Evolutionary conservation across 1,140 invertebrate species (phyloP), one percentile per base, ranked within the genome.

Genomic region (Drosophila littoralis): DNA sequence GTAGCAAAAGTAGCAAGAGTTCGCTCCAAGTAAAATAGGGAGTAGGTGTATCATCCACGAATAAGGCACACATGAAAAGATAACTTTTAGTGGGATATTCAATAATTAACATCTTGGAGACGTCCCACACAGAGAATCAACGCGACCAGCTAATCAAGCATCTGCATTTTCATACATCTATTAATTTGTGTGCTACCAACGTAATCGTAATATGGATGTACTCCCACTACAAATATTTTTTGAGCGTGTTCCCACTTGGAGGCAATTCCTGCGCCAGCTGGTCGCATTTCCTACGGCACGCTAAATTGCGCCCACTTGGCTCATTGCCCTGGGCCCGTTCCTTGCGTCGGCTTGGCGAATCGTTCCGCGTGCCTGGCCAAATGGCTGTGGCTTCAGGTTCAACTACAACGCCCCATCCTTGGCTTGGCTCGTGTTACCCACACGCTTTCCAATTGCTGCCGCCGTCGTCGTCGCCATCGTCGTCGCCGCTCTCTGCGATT

Each of bases 241-340:
- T 12, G 12, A 35, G 40, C 28, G 36, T 33, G 51, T 67, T 61
- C 67, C 82, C 82, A 85, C 74, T 85, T 75, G 72, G 35, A 61
- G 65, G n/a, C 77, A 81, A 82, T 81, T 85, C 75, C 79, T 86
- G 76, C 64, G 75, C 38, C 79, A 76, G 71, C 76, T 76, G 82
- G 60, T 86, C 82, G 52, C 67, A 79, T 86, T 88, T 88, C 75
- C 79, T 42, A 61, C 58, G 55, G 57, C 50, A 77, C 59, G 51
- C 76, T 60, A 75, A 81, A 80, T 83, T 80, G 83, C 80, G 79
- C 79, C 83, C 79, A 88, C 79, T 86, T 86, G 83, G 79, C 83
- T 83, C 79, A 70, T 86, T 81, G 82, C 82, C 75, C 75, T 68
- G 81, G 43, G 67, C 61, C 36, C 67, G 28, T 64, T 36, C 36